A percentile compares a stretch with the other conserved stretches of the same genome.
phyloP scores from a whole-genome alignment of 1,140 invertebrate species.

The Trypoxylus dichotomus region DNA sequence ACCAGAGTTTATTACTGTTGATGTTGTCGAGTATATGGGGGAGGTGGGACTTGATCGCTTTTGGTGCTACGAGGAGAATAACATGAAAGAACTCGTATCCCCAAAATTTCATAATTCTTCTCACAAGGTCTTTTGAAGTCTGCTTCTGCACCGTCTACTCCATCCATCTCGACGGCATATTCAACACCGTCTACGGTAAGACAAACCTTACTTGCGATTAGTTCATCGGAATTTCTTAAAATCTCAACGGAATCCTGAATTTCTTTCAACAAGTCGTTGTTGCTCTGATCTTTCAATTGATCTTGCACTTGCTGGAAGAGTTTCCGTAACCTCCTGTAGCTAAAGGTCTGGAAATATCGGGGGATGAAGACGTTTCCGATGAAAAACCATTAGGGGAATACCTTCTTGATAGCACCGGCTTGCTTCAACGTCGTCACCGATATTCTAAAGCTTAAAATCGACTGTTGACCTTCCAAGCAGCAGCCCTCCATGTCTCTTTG shows the following conservation, averaged over 20 bases:
- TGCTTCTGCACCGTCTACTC: too few species aligned
- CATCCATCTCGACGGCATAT: background rate
- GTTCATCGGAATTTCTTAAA: conserved; percentile 7
- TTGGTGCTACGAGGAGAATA: too few species aligned
- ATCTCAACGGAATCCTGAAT: conserved; percentile 6
- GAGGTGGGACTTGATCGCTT: too few species aligned
- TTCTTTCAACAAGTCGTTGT: conserved; percentile 4
- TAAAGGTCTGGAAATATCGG: background rate
- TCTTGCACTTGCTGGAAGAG: background rate
- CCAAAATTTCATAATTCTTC: too few species aligned
- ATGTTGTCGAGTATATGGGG: background rate
- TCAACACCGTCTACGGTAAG: background rate
- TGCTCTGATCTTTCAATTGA: background rate
- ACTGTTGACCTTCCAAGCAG: background rate
- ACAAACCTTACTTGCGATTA: background rate
- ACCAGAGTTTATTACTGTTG: conserved; percentile 15
- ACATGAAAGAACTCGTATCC: too few species aligned
- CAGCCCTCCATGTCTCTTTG: conserved; percentile 35
- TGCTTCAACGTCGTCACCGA: conserved; percentile 37
- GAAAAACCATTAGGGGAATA: conserved; percentile 1
- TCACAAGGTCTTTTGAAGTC: too few species aligned
- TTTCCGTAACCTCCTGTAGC: background rate
- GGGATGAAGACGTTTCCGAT: background rate
- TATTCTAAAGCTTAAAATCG: conserved; percentile 35
- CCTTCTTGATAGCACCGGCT: conserved; percentile 36